phyloP scores from a whole-genome alignment of 92 coral and sea anemone genomes.

The Bergia puertoricense region DNA sequence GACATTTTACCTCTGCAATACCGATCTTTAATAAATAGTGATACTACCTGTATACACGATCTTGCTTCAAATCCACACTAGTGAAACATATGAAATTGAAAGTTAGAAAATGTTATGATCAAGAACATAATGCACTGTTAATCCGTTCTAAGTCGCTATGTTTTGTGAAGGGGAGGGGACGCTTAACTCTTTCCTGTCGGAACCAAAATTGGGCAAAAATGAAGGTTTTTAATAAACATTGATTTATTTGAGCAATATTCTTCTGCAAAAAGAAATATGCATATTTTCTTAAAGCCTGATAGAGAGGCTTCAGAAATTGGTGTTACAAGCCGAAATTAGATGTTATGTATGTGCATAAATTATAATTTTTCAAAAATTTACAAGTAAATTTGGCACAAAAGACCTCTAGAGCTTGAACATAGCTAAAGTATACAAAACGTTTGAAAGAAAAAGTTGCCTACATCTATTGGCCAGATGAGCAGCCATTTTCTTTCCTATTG shows the following conservation, averaged over 20 bases:
- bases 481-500: slow-evolving; percentile 8
- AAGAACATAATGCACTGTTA: no score
- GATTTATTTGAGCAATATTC: background rate
- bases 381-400: background rate
- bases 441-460: slow-evolving; percentile 11
- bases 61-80: no score
- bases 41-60: no score
- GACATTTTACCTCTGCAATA: no score
- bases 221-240: background rate
- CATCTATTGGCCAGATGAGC: slow-evolving; percentile 13
- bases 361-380: background rate
- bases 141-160: no score
- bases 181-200: slow-evolving; percentile 20
- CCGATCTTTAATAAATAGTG: no score
- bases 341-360: background rate
- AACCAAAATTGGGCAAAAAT: slow-evolving; percentile 1
- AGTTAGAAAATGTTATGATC: no score
- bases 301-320: background rate
- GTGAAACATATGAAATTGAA: no score
- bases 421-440: background rate
- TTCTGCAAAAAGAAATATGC: background rate
- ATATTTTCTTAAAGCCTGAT: slow-evolving; percentile 1
- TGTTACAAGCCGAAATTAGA: background rate
- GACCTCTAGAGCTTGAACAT: background rate
- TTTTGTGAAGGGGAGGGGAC: no score